Percentiles rank a stretch among this genome's conserved stretches.
These are phyloP conservation scores for Xestia ashworthii DNA, from an alignment of 2,888 invertebrate genomes.

Conservation along the genomic window DNA sequence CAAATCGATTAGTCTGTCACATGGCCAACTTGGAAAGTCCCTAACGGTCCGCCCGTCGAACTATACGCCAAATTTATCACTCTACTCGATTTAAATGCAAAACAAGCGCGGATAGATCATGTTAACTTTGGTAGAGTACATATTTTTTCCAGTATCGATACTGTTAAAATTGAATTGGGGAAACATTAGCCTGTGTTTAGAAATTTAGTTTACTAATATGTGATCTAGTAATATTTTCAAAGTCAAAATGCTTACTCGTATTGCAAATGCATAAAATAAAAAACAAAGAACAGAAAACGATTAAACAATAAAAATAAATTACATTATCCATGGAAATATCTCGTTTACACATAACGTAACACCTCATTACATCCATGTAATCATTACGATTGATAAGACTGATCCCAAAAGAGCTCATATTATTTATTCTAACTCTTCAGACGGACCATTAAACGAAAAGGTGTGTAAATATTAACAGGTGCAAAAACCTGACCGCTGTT, in stretches of 20 bases:
- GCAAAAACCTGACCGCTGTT: constrained; percentile 15
- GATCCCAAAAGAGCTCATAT: constrained; percentile 56
- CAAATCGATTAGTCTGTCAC: constrained; percentile 69
- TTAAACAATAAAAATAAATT: no score
- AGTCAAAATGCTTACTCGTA: background rate
- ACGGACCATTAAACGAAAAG: constrained; percentile 69
- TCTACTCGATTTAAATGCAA: constrained; percentile 71
- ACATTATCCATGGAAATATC: no score
- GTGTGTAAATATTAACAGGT: constrained; percentile 64
- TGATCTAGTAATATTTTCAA: background rate
- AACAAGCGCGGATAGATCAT: constrained; percentile 57
- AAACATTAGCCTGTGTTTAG: background rate
- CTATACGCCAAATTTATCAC: constrained; percentile 70
- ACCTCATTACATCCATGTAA: background rate
- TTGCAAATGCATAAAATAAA: no score
- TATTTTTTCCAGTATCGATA: constrained; percentile 31
- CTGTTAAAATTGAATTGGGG: constrained; percentile 10
- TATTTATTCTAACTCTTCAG: constrained; percentile 74
- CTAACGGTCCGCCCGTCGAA: constrained; percentile 61
- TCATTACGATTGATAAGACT: constrained; percentile 28
- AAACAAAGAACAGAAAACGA: background rate
- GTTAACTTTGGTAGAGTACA: constrained; percentile 34
- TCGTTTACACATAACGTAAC: background rate
- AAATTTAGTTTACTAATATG: background rate
- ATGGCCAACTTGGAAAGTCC: constrained; percentile 64